These are phyloP conservation scores for Mylabris sibirica DNA, from an alignment of 2,888 invertebrate genomes.

Conservation along the genomic window DNA sequence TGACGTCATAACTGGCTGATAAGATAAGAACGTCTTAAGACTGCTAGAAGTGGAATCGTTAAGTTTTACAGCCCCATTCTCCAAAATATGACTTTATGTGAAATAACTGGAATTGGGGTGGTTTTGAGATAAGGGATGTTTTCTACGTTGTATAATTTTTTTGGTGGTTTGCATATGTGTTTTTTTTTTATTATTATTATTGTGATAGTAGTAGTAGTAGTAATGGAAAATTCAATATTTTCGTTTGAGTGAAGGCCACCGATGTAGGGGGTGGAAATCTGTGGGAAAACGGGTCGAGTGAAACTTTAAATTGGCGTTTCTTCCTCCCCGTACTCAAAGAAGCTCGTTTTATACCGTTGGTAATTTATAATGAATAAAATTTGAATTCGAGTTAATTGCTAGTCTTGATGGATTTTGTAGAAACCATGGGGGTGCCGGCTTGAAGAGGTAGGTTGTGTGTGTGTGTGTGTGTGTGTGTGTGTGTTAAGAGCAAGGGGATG, in stretches of 20 bases:
- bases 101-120: constrained; percentile 16
- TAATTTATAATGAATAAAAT: constrained; percentile 64
- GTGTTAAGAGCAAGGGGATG: not conserved
- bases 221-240: not conserved
- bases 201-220: no score
- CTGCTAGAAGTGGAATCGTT: constrained; percentile 54
- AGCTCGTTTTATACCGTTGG: constrained; percentile 60
- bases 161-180: not conserved
- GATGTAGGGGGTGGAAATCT: constrained; percentile 33
- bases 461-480: no score
- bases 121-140: constrained; percentile 4
- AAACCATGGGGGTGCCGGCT: constrained; percentile 31
- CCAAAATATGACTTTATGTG: constrained; percentile 39
- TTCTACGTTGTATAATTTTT: not conserved
- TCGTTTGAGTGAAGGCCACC: not conserved
- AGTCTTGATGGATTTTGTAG: constrained; percentile 61
- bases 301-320: constrained; percentile 63
- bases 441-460: constrained; percentile 3
- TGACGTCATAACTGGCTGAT: constrained; percentile 59
- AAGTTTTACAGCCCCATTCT: constrained; percentile 57
- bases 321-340: constrained; percentile 58
- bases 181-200: no score
- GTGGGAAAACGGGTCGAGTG: constrained; percentile 51
- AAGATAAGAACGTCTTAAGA: constrained; percentile 60
- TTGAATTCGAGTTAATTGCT: constrained; percentile 63